Evolutionary conservation across 2,113 vertebrate genomes (phyloP).

Genomic region (Chamaetylas fuelleborni): DNA sequence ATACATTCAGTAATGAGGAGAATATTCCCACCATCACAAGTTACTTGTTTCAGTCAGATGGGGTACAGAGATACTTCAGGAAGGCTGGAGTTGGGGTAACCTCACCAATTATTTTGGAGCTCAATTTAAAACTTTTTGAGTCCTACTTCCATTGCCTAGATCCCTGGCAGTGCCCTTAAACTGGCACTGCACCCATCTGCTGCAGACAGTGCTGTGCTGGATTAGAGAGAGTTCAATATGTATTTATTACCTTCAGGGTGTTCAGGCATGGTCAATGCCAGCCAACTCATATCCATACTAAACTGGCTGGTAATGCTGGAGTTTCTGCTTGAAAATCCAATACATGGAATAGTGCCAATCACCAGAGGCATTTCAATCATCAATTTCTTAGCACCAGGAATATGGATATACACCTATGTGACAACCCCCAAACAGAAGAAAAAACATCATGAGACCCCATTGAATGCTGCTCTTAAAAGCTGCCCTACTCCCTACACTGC

Average conservation of each 20-base stretch:
- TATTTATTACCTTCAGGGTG: conserved; percentile 81
- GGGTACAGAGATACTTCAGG: background rate
- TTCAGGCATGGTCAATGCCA: conserved; percentile 77
- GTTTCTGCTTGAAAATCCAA: conserved; percentile 76
- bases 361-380: conserved; percentile 83
- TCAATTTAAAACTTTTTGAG: background rate
- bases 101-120: background rate
- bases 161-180: background rate
- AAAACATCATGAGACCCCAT: background rate
- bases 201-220: background rate
- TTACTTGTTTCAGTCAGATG: background rate
- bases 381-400: conserved; percentile 84
- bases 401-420: conserved; percentile 82
- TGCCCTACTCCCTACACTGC: background rate
- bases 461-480: background rate
- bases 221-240: background rate
- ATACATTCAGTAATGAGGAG: background rate
- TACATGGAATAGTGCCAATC: conserved; percentile 82
- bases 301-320: conserved; percentile 75
- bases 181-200: background rate
- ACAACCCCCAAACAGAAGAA: conserved; percentile 7
- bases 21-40: background rate
- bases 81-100: background rate
- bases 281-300: conserved; percentile 80
- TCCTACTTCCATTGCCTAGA: background rate